These are phyloP conservation scores for Actinopyga echinites DNA, from an alignment of 53 echinoderm and acorn worm genomes.

Conservation along the genomic window DNA sequence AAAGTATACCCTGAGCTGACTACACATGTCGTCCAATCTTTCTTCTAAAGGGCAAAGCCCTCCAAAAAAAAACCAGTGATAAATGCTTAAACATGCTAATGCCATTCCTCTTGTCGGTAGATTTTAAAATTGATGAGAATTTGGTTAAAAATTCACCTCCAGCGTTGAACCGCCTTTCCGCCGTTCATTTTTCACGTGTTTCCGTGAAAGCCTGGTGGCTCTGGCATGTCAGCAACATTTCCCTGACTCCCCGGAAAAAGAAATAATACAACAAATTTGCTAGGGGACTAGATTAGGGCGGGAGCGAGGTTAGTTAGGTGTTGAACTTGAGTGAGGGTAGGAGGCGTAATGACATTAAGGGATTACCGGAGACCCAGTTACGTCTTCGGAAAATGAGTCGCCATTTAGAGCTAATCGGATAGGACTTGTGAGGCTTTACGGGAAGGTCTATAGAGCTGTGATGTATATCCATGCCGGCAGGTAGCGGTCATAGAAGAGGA, in stretches of 20 bases:
- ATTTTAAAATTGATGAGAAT: slow-evolving; percentile 22
- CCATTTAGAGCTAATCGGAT: no score
- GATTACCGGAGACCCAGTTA: slow-evolving; percentile 22
- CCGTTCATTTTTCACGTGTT: neutral
- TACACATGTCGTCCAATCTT: no score
- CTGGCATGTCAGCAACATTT: slow-evolving; percentile 10
- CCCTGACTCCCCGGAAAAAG: slow-evolving; percentile 15
- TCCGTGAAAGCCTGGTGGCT: neutral
- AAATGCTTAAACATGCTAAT: slow-evolving; percentile 15
- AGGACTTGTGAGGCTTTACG: no score
- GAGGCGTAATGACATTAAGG: slow-evolving; percentile 13
- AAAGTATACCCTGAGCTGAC: no score
- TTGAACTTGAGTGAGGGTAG: slow-evolving; percentile 29
- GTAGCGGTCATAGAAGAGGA: no score
- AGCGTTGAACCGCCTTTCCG: neutral
- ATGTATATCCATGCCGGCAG: no score
- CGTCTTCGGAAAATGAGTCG: neutral
- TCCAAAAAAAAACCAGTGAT: neutral
- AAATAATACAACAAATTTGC: slow-evolving; percentile 24
- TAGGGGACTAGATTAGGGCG: slow-evolving; percentile 39
- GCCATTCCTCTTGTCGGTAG: neutral
- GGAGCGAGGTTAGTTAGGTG: slow-evolving; percentile 30
- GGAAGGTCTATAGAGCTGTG: no score
- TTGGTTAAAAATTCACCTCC: slow-evolving; percentile 18
- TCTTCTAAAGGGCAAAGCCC: slow-evolving; percentile 1